Evolutionary conservation across 2,797 vertebrate genomes (phyloP), one percentile per base, ranked within the genome.

Genomic region (Telmatherina bonti): DNA sequence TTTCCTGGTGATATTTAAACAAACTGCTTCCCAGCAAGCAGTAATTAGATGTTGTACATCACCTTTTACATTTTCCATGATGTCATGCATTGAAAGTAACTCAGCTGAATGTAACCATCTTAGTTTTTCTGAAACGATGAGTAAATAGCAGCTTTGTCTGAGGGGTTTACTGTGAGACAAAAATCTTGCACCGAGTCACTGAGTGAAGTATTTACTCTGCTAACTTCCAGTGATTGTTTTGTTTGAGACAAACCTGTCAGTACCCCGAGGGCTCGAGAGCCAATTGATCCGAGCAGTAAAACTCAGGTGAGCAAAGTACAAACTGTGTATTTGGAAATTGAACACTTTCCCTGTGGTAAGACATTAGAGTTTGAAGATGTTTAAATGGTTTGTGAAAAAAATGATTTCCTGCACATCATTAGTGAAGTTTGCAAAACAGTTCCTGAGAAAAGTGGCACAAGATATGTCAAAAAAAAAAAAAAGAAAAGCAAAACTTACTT

Each of bases 221-320:
- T 82, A 73, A 84, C 78, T 83, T 70, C 71, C 78, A 83, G 68
- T 81, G 18, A 87, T 90, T 47, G 76, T 68, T 87, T 47, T 74
- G 72, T 60, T 41, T 41, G 81, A 79, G 62, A 78, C 74, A 81
- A 85, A 89, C 79, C 78, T 85, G 75, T 84, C 84, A 88, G 89
- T 84, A 87, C 78, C 84, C 75, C 0, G 57, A 73, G 64, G 76
- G 80, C 78, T 70, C 26, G 20, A 60, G 47, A 75, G n/a, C 56
- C 66, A 62, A 3, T 27, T 7, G 3, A 51, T 31, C 60, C 49
- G 58, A 74, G 52, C 61, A 53, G 62, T 66, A 61, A 65, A 59
- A 71, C 41, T 58, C 63, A 56, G 61, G 51, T 22, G 0, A 31
- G 58, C 41, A 35, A 66, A 76, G 63, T 58, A 51, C 33, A 54